Base-by-base conservation (phyloP, 92 coral and sea anemone species). In the Porites lobata region DNA sequence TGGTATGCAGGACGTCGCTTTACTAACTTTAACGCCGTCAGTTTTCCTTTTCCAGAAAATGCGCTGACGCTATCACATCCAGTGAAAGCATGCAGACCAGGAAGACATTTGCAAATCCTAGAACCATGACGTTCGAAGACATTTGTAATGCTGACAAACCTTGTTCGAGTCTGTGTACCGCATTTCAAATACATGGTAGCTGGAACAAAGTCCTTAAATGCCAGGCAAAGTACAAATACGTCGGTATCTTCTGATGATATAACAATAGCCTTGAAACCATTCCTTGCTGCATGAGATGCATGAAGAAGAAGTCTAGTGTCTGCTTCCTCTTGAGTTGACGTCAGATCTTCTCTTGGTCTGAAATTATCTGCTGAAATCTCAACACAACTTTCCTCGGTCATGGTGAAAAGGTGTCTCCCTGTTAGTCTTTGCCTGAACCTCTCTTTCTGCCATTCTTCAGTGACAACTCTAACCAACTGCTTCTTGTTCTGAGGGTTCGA, bases 171-270 rank as follows among this genome's bases (percentile, higher is more conserved):
- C 22, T 68, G 68, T 52, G 77, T 69, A 72, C 90, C 57, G 50
- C 90, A 78, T 67, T 86, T 86, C 22, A 65, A 51, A 56, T 76
- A 78, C 14, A 78, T 29, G 13, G 69, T 32, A 63, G 76, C 53
- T 18, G 86, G 85, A 61, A 86, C 57, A 68, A 78, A 71, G 51
- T 11, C 78, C 85, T 71, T 32, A 75, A 87, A 57, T 21, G 84
- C 84, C 50, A 91, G 84, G 65, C 88, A 52, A 73, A 91, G 74
- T 56, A 89, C 69, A 64, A 92, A 51, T 14, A 92, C 92, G 76
- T 92, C 92, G 47, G 17, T 92, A 87, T 92, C 95, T 74, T 85
- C 88, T 26, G 92, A 89, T 58, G 86, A 43, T 50, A 92, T 73
- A 8, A 11, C 86, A 12, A 88, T 47, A 63, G 92, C 66, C 57